Conservation (phyloP, 1,140 invertebrate genomes). For the Babylonia areolata region DNA sequence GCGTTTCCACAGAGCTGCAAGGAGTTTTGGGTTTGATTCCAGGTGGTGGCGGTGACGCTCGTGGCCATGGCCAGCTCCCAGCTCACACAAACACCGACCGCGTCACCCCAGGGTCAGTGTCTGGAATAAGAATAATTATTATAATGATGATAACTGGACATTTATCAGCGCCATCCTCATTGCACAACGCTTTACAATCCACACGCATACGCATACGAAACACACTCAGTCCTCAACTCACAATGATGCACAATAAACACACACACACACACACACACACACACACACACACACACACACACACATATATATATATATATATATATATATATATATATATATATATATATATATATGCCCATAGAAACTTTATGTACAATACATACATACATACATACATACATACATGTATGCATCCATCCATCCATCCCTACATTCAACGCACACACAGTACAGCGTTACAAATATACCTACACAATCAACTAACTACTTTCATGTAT, state of each 20-base stretch:
- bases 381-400: slow-evolving; percentile 1
- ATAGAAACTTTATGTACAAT: too few relatives aligned
- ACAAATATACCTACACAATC: too few relatives aligned
- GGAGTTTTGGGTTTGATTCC: too few relatives aligned
- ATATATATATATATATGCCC: not conserved
- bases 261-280: slow-evolving; percentile 4
- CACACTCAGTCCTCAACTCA: too few relatives aligned
- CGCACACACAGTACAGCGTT: too few relatives aligned
- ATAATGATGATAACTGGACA: not conserved
- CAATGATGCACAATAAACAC: not conserved
- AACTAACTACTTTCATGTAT: too few relatives aligned
- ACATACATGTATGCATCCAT: too few relatives aligned
- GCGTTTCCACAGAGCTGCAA: too few relatives aligned
- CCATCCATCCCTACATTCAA: too few relatives aligned
- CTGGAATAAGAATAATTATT: not conserved
- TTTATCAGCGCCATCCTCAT: too few relatives aligned
- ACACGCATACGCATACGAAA: slow-evolving; percentile 22
- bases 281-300: not conserved
- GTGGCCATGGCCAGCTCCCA: not conserved
- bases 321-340: slow-evolving; percentile 7
- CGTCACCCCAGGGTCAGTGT: not conserved
- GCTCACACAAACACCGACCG: not conserved
- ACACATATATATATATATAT: slow-evolving; percentile 1
- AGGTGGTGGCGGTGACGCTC: too few relatives aligned
- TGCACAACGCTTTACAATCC: not conserved